These are phyloP conservation scores for Lates japonicus DNA, from an alignment of 2,797 vertebrate genomes.

Conservation along the genomic window DNA sequence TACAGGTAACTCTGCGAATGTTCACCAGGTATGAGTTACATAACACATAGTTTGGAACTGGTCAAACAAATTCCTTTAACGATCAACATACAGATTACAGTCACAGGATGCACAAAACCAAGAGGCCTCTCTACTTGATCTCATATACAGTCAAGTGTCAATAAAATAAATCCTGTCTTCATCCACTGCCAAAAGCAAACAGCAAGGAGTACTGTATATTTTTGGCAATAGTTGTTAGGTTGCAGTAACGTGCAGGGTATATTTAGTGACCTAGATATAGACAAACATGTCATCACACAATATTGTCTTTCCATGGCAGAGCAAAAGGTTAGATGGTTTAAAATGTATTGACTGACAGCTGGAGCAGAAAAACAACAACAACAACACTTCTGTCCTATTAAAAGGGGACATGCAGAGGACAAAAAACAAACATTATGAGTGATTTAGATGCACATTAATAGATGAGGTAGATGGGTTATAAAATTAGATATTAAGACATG, in stretches of 20 bases:
- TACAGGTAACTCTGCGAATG: conserved; percentile 14
- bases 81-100: too few relatives aligned
- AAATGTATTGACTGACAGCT: conserved; percentile 35
- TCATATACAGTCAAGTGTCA: not conserved
- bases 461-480: not conserved
- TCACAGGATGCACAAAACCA: not conserved
- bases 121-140: not conserved
- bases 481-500: not conserved
- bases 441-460: not conserved
- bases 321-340: conserved; percentile 33
- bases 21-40: conserved; percentile 10
- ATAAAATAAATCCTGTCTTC: conserved; percentile 26
- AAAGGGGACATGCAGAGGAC: conserved; percentile 4
- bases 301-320: conserved; percentile 65
- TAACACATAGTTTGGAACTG: not conserved
- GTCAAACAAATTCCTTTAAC: not conserved
- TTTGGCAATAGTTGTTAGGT: conserved; percentile 31
- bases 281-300: conserved; percentile 28
- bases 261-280: conserved; percentile 68
- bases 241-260: conserved; percentile 53
- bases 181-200: conserved; percentile 13
- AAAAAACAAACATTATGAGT: not conserved
- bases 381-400: not conserved
- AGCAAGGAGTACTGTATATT: conserved; percentile 41
- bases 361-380: conserved; percentile 47